Evolutionary conservation across 2,113 vertebrate genomes (phyloP).

Genomic region (Rattus rattus): DNA sequence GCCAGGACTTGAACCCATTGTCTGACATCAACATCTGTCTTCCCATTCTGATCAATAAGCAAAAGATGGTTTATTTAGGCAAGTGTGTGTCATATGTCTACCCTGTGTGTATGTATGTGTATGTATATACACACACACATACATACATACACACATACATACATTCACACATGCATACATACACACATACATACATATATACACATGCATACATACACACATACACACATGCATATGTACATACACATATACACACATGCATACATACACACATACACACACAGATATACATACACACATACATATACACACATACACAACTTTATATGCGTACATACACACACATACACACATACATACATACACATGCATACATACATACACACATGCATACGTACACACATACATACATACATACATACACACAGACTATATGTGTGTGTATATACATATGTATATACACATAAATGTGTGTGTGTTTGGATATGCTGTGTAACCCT

Average conservation of each 20-base stretch:
- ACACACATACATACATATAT: neutral
- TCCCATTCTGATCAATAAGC: neutral
- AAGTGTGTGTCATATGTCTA: neutral
- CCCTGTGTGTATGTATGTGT: too few relatives aligned
- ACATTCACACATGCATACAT: too few relatives aligned
- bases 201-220: neutral
- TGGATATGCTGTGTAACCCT: neutral
- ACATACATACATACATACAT: neutral
- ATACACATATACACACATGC: fast-evolving
- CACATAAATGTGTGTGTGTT: neutral
- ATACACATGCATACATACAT: too few relatives aligned
- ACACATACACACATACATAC: neutral
- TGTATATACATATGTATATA: too few relatives aligned
- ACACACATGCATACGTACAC: too few relatives aligned
- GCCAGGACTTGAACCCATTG: neutral
- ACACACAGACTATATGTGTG: too few relatives aligned
- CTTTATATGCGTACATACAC: too few relatives aligned
- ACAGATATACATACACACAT: too few relatives aligned
- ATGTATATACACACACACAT: neutral
- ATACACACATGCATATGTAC: too few relatives aligned
- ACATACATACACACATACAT: neutral
- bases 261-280: neutral
- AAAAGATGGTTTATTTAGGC: neutral
- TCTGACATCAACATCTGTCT: neutral
- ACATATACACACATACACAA: neutral